Evolutionary conservation across 2,888 invertebrate species (phyloP), one percentile per base, ranked within the genome.

Genomic region (Griposia aprilina): DNA sequence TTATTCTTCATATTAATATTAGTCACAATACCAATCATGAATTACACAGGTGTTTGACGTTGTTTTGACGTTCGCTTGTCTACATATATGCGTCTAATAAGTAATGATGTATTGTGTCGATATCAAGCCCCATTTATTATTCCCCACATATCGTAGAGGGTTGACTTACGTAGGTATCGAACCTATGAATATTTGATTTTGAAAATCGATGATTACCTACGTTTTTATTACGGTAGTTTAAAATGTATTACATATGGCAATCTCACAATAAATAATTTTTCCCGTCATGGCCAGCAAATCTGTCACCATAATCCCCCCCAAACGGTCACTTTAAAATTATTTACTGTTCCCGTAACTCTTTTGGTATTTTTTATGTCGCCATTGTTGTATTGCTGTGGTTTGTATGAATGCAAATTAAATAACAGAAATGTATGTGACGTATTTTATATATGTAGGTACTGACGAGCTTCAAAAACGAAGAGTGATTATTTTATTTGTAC

Each of bases 241-340:
- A 88, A 89, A 84, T 83, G 74, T 81, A 78, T 78, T 72, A 41
- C 41, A 0, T 41, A 73, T 88, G 85, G 76, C 77, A 82, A 78
- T 82, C 75, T 78, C 80, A 87, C 84, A 79, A 90, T 92, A 91
- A 91, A 93, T 86, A 87, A 82, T 88, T 84, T 86, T 87, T 78
- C 78, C 84, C 83, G 88, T 91, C 91, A 91, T 73, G 89, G 87
- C 89, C 89, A 89, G 87, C 90, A 91, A 91, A 91, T 91, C 89
- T 92, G 91, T 92, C 91, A 91, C 89, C 85, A 89, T 90, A 91
- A 86, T 85, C 88, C 90, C 87, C 87, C 86, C 89, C 89, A 91
- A 93, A 92, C 89, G 92, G 92, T 93, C 93, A 92, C 92, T 94
- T 93, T 91, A 93, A 92, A 87, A 92, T 93, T 93, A 95, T 95